Evolutionary conservation across 2,113 vertebrate species (phyloP).

Genomic region (Telmatochromis sp.): DNA sequence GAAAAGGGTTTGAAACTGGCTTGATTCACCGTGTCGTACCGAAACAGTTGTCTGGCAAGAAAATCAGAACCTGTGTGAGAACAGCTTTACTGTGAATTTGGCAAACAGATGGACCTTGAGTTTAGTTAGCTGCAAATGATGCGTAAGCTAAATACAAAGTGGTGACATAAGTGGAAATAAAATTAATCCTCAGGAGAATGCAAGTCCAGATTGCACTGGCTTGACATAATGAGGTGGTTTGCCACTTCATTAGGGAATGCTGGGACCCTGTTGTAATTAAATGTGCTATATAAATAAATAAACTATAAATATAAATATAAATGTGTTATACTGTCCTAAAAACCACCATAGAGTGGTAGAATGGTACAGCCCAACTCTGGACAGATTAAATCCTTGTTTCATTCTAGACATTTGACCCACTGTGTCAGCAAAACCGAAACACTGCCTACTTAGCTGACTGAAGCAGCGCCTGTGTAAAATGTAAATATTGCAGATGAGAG

Average conservation of each 20-base stretch:
- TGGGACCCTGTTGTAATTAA: background rate
- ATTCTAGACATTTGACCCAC: background rate
- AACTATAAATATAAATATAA: background rate
- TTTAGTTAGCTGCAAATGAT: background rate
- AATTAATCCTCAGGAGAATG: background rate
- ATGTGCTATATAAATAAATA: background rate
- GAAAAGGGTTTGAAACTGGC: background rate
- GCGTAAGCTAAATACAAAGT: background rate
- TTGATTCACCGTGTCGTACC: fast-evolving
- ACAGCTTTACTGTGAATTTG: background rate
- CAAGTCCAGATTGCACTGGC: fast-evolving
- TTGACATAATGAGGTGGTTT: background rate
- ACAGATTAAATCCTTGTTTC: background rate
- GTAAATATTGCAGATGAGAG: background rate
- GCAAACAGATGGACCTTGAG: background rate
- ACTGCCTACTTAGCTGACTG: background rate
- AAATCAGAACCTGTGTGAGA: background rate
- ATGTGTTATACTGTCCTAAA: background rate
- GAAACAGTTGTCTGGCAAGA: background rate
- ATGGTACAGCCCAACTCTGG: background rate
- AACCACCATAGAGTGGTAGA: background rate
- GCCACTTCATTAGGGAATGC: background rate
- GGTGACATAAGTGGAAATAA: background rate
- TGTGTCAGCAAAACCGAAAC: background rate
- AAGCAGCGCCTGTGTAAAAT: background rate